Evolutionary conservation across 1,140 invertebrate genomes (phyloP).

Genomic region (Eulimnadia texana): DNA sequence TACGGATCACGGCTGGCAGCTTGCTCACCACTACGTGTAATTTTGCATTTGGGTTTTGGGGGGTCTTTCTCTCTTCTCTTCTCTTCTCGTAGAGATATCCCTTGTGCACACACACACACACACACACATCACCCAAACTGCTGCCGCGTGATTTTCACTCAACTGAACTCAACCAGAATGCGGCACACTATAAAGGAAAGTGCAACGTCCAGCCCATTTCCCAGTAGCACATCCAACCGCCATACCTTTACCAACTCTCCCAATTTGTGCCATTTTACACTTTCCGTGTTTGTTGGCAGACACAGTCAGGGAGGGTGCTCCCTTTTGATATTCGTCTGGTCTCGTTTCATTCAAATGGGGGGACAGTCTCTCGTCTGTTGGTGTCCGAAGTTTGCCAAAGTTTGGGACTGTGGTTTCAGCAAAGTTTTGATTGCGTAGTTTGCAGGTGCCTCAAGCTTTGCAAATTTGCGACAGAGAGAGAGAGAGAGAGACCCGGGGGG

Average conservation of each 20-base stretch:
- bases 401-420: too few species aligned
- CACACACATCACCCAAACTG: background rate
- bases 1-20: constrained; percentile 15
- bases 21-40: constrained; percentile 17
- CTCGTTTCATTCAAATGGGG: too few species aligned
- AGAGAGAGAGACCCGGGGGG: too few species aligned
- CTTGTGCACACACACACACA: background rate
- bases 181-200: constrained; percentile 15
- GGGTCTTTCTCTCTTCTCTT: background rate
- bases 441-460: too few species aligned
- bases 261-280: background rate
- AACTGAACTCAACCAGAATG: constrained; percentile 16
- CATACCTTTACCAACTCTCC: background rate
- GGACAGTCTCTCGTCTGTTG: too few species aligned
- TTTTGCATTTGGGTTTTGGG: constrained; percentile 15
- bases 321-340: too few species aligned
- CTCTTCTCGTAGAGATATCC: too few species aligned
- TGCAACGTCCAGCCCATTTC: constrained; percentile 6
- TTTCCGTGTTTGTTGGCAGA: too few species aligned
- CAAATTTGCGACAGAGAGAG: too few species aligned
- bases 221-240: constrained; percentile 6
- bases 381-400: too few species aligned
- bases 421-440: too few species aligned
- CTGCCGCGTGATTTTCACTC: constrained; percentile 13
- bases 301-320: too few species aligned